Conservation (phyloP, 2,888 invertebrate genomes). For the Eilema griseolum region DNA sequence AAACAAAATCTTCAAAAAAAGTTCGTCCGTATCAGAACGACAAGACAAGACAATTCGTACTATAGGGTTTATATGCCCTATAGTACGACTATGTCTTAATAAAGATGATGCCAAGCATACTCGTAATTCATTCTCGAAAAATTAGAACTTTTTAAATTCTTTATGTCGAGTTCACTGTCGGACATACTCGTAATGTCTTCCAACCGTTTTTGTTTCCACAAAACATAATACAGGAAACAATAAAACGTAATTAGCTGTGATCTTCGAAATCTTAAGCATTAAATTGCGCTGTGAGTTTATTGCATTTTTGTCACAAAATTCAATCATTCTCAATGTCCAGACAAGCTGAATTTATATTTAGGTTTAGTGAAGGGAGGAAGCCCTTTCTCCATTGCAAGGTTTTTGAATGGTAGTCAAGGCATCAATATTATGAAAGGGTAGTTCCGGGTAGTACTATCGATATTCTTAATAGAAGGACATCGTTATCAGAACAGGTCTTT, state of each 20-base stretch:
- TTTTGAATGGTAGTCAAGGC: conserved; percentile 33
- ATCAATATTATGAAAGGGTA: conserved; percentile 33
- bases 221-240: not conserved
- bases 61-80: not conserved
- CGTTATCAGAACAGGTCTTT: conserved; percentile 24
- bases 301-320: not conserved
- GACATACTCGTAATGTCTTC: not conserved
- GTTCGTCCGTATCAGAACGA: not conserved
- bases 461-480: conserved; percentile 34
- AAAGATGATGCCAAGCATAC: not conserved
- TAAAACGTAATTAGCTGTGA: not conserved
- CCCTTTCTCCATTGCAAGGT: conserved; percentile 44
- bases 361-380: conserved; percentile 47
- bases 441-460: conserved; percentile 32
- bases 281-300: no score
- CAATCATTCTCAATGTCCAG: conserved; percentile 10
- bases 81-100: not conserved
- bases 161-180: not conserved
- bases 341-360: conserved; percentile 28
- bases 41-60: no score
- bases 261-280: not conserved
- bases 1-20: no score
- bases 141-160: not conserved
- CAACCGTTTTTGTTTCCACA: not conserved
- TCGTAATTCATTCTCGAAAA: not conserved